phyloP scores from a whole-genome alignment of 2,113 vertebrate species.

The Pyrgilauda ruficollis region DNA sequence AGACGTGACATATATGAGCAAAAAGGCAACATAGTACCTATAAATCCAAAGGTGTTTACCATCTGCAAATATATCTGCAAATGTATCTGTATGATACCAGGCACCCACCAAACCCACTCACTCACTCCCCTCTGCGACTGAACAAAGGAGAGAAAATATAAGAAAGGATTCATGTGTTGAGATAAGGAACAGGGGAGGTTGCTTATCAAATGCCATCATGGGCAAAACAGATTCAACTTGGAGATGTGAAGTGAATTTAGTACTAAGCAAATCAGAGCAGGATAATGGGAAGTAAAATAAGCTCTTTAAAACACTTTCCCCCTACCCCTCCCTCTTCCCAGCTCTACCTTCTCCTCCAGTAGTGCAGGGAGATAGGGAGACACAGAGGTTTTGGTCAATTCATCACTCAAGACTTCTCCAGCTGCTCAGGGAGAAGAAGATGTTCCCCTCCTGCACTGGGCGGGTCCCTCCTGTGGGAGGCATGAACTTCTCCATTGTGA shows the following conservation, averaged over 20 bases:
- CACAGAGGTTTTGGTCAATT: neutral
- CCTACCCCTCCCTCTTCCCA: neutral
- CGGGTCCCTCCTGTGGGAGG: rapidly evolving
- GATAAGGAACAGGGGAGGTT: neutral
- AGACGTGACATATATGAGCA: neutral
- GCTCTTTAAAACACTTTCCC: neutral
- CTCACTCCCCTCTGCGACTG: neutral
- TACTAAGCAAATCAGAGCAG: neutral
- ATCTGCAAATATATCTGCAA: neutral
- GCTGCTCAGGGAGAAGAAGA: neutral
- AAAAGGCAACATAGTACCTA: neutral
- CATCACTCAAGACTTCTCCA: neutral
- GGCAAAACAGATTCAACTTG: neutral
- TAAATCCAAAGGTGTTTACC: constrained; percentile 11
- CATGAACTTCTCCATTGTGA: neutral
- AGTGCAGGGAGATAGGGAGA: neutral
- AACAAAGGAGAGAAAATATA: neutral
- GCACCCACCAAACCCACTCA: neutral
- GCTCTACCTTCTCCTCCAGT: neutral
- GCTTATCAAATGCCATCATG: neutral
- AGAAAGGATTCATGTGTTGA: neutral
- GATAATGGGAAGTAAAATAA: neutral
- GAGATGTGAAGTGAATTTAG: neutral
- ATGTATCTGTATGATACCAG: no score
- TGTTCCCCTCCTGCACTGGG: rapidly evolving